Conservation (phyloP, 2,888 invertebrate species). For the Calephelis perditalis region DNA sequence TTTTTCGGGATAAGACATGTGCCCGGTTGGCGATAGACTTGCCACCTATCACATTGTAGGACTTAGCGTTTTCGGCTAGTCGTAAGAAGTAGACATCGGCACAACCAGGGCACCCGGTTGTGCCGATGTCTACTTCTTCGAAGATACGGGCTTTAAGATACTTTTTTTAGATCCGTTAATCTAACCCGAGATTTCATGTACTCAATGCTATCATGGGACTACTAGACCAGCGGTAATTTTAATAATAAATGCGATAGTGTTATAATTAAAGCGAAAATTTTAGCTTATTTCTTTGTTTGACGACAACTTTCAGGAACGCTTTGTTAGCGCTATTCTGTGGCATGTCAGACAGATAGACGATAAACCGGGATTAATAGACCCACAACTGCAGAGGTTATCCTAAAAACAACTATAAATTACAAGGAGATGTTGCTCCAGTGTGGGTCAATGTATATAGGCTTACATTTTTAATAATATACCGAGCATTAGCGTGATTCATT, state of each 20-base stretch:
- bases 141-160: too few species aligned
- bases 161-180: too few species aligned
- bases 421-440: slow-evolving; percentile 29
- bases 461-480: slow-evolving; percentile 21
- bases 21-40: too few species aligned
- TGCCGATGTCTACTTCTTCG: too few species aligned
- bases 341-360: slow-evolving; percentile 31
- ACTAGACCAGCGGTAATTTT: too few species aligned
- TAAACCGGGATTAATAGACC: slow-evolving; percentile 35
- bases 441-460: slow-evolving; percentile 12
- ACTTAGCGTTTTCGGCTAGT: too few species aligned
- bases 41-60: too few species aligned
- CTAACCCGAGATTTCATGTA: too few species aligned
- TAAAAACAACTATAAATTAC: slow-evolving; percentile 36
- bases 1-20: too few species aligned
- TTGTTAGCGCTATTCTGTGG: slow-evolving; percentile 22
- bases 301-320: slow-evolving; percentile 24
- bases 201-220: too few species aligned
- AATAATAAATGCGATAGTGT: slow-evolving; percentile 36
- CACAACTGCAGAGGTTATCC: slow-evolving; percentile 28
- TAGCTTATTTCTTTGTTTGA: slow-evolving; percentile 31
- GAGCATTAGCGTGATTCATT: slow-evolving; percentile 11
- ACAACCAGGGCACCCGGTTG: too few species aligned
- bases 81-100: too few species aligned
- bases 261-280: slow-evolving; percentile 53